Evolutionary conservation across 2,797 vertebrate genomes (phyloP).

Genomic region (Labeo calbasu): DNA sequence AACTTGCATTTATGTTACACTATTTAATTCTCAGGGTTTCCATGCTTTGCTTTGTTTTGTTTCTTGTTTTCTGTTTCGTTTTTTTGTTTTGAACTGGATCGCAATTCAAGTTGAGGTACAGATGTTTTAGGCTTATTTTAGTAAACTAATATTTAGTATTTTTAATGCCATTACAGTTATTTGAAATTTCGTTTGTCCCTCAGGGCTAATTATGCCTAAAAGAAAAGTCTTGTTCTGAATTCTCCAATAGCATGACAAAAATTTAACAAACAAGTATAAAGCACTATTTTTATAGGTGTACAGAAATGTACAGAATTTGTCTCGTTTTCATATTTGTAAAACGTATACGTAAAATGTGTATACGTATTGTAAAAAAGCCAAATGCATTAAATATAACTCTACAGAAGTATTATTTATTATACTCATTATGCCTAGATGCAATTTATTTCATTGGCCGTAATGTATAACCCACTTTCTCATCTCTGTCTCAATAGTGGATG

Average conservation of each 20-base stretch:
- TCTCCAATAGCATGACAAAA: background rate
- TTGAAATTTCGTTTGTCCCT: background rate
- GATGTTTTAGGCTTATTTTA: background rate
- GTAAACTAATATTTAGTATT: background rate
- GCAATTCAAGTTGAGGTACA: background rate
- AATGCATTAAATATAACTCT: background rate
- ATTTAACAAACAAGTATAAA: too few species aligned
- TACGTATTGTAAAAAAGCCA: background rate
- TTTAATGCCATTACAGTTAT: background rate
- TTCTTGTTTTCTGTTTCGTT: background rate
- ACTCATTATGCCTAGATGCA: background rate
- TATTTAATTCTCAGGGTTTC: background rate
- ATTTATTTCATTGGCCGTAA: background rate
- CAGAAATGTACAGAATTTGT: background rate
- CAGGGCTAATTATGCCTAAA: background rate
- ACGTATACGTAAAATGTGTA: too few species aligned
- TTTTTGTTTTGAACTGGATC: background rate
- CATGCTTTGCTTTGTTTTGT: background rate
- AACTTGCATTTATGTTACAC: background rate
- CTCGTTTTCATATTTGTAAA: background rate
- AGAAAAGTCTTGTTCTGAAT: background rate
- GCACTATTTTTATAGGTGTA: too few species aligned
- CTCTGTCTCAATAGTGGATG: conserved; percentile 80
- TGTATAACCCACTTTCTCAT: background rate
- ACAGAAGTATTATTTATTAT: background rate